Evolutionary conservation across 2,113 vertebrate genomes (phyloP), one percentile per base, ranked within the genome.

Genomic region (Ardeotis arabs): DNA sequence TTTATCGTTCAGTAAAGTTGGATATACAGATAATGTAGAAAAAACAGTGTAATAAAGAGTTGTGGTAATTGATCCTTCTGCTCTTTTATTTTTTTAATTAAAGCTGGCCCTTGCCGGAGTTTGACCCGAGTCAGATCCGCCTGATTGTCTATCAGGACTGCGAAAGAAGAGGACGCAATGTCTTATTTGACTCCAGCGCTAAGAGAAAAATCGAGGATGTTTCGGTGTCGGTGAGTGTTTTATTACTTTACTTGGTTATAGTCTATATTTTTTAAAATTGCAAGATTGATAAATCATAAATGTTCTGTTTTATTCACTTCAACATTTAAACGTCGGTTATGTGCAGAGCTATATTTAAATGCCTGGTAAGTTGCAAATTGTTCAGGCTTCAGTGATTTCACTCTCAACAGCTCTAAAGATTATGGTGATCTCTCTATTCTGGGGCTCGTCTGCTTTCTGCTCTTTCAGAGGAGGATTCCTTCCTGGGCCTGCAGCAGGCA

Each of bases 101-200:
- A 77, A 99, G 99, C 98, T 99, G 99, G 99, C 98, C 99, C 79
- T 98, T 99, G 89, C 98, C 99, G 41, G 99, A 99, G 97, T 98
- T 99, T 98, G 99, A 99, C 95, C 99, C 99, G 79, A 98, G 98
- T 96, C 99, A 99, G 94, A 99, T 99, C 98, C 98, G 99, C 75
- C 98, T 99, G 95, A 99, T 99, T 12, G 99, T 99, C 16, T 99
- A 99, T 94, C 99, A 99, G 98, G 99, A 99, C 98, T 99, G 99
- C 27, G 99, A 99, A 93, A 98, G 99, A 87, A 98, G 99, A 24
- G 99, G 99, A 33, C 98, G 99, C 93, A 99, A 99, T 98, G 99
- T 99, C 97, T 98, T 99, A 49, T 99, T 99, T 83, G 99, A 99
- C 97, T 99, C 99, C 85, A 99, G 98, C 24, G 97, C 98, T 96